Evolutionary conservation across 1,140 invertebrate genomes (phyloP).

Genomic region (Drosophila prosaltans): DNA sequence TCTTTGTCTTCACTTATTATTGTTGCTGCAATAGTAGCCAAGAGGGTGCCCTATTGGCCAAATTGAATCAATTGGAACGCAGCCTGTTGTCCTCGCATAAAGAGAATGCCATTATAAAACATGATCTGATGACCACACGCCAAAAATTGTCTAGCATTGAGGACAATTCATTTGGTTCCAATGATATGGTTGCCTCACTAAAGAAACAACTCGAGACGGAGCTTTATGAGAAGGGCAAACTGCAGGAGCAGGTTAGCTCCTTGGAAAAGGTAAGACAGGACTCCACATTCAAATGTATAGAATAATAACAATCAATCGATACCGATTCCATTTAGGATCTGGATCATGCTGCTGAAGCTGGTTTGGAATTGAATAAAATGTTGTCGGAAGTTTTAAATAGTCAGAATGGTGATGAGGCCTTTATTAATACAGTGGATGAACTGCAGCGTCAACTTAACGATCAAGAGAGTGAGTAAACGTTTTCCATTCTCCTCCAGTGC

Average conservation of each 20-base stretch:
- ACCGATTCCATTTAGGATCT: conserved; percentile 83
- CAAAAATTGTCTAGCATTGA: conserved; percentile 86
- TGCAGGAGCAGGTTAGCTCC: conserved; percentile 85
- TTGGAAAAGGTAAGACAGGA: conserved; percentile 84
- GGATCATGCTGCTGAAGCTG: conserved; percentile 87
- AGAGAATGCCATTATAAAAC: conserved; percentile 87
- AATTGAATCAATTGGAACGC: conserved; percentile 86
- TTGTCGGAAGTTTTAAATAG: conserved; percentile 86
- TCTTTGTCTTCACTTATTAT: conserved; percentile 91
- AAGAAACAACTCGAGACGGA: conserved; percentile 85
- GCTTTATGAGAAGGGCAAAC: conserved; percentile 73
- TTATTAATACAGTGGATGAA: conserved; percentile 86
- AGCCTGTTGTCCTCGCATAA: conserved; percentile 81
- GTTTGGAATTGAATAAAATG: conserved; percentile 87
- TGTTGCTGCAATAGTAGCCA: conserved; percentile 89
- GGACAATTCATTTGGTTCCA: conserved; percentile 88
- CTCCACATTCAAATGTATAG: background rate
- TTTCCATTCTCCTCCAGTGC: background rate
- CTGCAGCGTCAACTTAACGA: conserved; percentile 86
- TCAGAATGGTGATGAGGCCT: conserved; percentile 85
- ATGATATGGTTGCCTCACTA: conserved; percentile 87
- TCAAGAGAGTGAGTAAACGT: conserved; percentile 84
- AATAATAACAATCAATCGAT: no score
- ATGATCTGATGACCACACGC: conserved; percentile 86
- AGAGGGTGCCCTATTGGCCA: conserved; percentile 85